Conservation (phyloP, 2,888 invertebrate genomes). For the Psylliodes chrysocephalus region DNA sequence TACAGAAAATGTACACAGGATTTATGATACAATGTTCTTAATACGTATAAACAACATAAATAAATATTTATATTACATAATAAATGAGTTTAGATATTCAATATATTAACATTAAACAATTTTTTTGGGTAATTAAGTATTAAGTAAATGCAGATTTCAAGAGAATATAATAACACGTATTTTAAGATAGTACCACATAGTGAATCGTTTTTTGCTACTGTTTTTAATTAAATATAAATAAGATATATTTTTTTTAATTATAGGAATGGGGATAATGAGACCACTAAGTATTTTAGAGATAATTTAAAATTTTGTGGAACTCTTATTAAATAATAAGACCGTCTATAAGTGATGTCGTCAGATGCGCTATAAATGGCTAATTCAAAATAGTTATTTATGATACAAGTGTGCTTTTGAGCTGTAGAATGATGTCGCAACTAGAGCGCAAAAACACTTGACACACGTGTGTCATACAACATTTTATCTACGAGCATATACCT, state of each 20-base stretch:
- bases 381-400: too few species aligned
- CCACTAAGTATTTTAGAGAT: slow-evolving; percentile 1
- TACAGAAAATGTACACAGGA: slow-evolving; percentile 53
- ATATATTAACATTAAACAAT: slow-evolving; percentile 34
- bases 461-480: too few species aligned
- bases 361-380: too few species aligned
- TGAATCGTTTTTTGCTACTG: slow-evolving; percentile 9
- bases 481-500: too few species aligned
- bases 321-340: too few species aligned
- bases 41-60: slow-evolving; percentile 47
- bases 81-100: slow-evolving; percentile 46
- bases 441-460: too few species aligned
- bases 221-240: neutral
- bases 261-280: neutral
- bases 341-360: too few species aligned
- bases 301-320: too few species aligned
- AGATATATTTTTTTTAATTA: neutral
- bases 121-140: slow-evolving; percentile 12
- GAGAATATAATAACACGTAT: slow-evolving; percentile 16
- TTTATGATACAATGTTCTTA: slow-evolving; percentile 51
- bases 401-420: too few species aligned
- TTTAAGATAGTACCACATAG: slow-evolving; percentile 10
- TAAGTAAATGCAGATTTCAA: slow-evolving; percentile 12
- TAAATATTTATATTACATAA: slow-evolving; percentile 50
- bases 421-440: too few species aligned